Evolutionary conservation across 2,797 vertebrate genomes (phyloP).

Genomic region (Microctenopoma steveboyesi): DNA sequence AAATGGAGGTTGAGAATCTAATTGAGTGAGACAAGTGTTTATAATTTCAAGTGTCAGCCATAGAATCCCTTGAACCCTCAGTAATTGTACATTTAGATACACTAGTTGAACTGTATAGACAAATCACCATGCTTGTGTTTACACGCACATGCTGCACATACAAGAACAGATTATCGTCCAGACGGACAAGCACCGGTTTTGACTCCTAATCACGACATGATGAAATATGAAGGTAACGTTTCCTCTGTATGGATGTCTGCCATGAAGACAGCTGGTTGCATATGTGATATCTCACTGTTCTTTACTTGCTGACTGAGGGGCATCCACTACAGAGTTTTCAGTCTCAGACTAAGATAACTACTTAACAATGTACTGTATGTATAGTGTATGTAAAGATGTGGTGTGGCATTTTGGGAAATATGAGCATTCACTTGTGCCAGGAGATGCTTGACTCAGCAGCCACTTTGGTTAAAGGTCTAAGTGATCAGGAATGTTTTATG

Average conservation of each 20-base stretch:
- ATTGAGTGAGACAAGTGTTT: slow-evolving; percentile 72
- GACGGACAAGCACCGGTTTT: slow-evolving; percentile 10
- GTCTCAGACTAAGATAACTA: slow-evolving; percentile 2
- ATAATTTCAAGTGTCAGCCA: slow-evolving; percentile 60
- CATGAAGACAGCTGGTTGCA: slow-evolving; percentile 52
- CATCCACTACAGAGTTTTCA: slow-evolving; percentile 19
- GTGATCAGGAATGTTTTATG: slow-evolving; percentile 53
- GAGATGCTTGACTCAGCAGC: background rate
- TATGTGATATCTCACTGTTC: slow-evolving; percentile 36
- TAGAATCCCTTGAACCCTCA: slow-evolving; percentile 44
- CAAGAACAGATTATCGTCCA: background rate
- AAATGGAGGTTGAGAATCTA: slow-evolving; percentile 66
- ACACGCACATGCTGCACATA: background rate
- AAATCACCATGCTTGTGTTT: slow-evolving; percentile 8
- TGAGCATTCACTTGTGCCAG: background rate
- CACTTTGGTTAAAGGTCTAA: slow-evolving; percentile 15
- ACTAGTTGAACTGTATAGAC: slow-evolving; percentile 36
- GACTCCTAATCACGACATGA: slow-evolving; percentile 35
- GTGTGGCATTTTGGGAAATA: slow-evolving; percentile 9
- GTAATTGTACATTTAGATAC: slow-evolving; percentile 55
- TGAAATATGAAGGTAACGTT: slow-evolving; percentile 34
- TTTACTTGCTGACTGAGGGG: slow-evolving; percentile 28
- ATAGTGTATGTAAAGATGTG: background rate
- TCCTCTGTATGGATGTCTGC: slow-evolving; percentile 39
- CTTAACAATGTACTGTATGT: slow-evolving; percentile 1